A percentile compares a stretch with the other conserved stretches of the same genome.
Conservation (phyloP, 2,113 vertebrate genomes). For the Anhinga anhinga region DNA sequence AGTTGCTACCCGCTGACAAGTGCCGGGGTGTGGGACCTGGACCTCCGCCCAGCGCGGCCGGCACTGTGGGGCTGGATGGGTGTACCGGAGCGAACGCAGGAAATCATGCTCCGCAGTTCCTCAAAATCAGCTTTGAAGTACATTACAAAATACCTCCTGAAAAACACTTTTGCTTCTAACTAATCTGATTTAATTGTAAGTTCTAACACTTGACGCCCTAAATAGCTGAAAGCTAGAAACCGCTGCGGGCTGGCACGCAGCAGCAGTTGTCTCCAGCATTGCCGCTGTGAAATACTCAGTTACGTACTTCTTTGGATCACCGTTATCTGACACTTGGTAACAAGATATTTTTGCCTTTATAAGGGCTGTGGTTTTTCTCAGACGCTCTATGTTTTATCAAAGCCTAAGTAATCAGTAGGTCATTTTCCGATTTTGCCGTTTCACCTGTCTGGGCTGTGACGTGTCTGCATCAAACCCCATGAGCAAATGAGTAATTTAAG, state of each 20-base stretch:
- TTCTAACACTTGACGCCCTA: background rate
- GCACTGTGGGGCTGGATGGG: too few species aligned
- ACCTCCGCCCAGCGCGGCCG: background rate
- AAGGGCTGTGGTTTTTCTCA: background rate
- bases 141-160: too few species aligned
- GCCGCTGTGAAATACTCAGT: accelerated
- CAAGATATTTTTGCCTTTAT: accelerated
- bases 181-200: too few species aligned
- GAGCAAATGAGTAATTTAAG: background rate
- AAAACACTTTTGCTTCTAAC: too few species aligned
- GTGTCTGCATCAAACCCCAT: background rate
- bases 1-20: background rate
- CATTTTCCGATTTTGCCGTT: accelerated
- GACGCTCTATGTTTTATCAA: accelerated
- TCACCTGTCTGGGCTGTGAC: background rate
- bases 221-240: background rate
- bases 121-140: background rate
- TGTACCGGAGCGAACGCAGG: accelerated
- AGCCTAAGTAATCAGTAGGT: accelerated
- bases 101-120: too few species aligned
- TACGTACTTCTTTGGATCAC: background rate
- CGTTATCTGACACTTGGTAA: accelerated
- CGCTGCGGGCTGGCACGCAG: accelerated
- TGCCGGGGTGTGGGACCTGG: background rate
- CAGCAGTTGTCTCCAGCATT: background rate